Conservation (phyloP, 2,888 invertebrate genomes). For the Synergus umbraculus region DNA sequence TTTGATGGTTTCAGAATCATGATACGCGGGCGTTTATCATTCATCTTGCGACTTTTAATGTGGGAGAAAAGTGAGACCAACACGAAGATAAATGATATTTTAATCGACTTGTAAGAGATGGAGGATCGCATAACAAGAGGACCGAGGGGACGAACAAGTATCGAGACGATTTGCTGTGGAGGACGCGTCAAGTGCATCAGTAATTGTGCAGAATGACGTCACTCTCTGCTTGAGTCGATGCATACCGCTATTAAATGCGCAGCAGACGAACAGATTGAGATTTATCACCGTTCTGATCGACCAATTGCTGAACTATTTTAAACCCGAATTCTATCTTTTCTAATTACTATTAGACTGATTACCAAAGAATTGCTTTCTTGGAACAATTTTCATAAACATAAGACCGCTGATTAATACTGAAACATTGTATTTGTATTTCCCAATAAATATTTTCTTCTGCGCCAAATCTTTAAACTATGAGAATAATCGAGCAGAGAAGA, state of each 20-base stretch:
- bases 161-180: slow-evolving; percentile 53
- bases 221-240: slow-evolving; percentile 46
- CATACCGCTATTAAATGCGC: slow-evolving; percentile 58
- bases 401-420: background rate
- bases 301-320: slow-evolving; percentile 52
- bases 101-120: slow-evolving; percentile 55
- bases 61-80: slow-evolving; percentile 27
- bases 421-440: too few species aligned
- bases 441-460: too few species aligned
- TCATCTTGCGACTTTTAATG: slow-evolving; percentile 27
- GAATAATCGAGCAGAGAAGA: too few species aligned
- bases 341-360: background rate
- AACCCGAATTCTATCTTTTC: slow-evolving; percentile 29
- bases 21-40: background rate
- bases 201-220: slow-evolving; percentile 62
- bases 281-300: slow-evolving; percentile 53
- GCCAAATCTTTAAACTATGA: too few species aligned
- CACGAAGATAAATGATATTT: slow-evolving; percentile 64
- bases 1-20: background rate
- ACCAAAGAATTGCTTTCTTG: background rate
- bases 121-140: slow-evolving; percentile 16
- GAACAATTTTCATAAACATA: background rate
- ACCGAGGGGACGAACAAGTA: slow-evolving; percentile 28
- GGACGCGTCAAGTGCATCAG: slow-evolving; percentile 63
- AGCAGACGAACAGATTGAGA: slow-evolving; percentile 60